A percentile compares a stretch with the other conserved stretches of the same genome.
phyloP scores from a whole-genome alignment of 2,113 vertebrate species.

The Apodemus speciosus region DNA sequence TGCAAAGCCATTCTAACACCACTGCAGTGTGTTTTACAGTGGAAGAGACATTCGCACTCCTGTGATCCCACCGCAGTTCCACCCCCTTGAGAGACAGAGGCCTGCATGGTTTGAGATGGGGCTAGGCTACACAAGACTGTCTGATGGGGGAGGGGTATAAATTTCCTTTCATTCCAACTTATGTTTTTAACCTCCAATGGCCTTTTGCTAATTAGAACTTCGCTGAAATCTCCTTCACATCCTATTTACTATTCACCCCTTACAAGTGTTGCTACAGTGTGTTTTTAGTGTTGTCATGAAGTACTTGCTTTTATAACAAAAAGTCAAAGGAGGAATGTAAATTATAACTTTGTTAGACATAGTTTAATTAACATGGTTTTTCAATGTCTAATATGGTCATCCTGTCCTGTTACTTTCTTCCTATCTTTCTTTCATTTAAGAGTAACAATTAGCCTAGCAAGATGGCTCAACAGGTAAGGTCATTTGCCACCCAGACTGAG shows the following conservation, averaged over 20 bases:
- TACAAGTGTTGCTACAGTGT: not conserved
- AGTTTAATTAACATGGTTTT: not conserved
- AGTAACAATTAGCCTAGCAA: not conserved
- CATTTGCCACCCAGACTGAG: not conserved
- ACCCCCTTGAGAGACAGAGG: not conserved
- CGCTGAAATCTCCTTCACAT: constrained; percentile 31
- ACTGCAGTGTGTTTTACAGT: not conserved
- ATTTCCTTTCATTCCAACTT: not conserved
- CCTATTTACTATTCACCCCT: constrained; percentile 39
- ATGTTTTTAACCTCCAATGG: not conserved
- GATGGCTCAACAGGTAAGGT: not conserved
- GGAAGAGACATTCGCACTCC: not conserved
- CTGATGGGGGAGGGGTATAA: not conserved
- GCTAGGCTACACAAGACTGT: not conserved
- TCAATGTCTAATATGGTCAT: constrained; percentile 17
- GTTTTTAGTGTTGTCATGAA: constrained; percentile 27
- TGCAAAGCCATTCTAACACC: not conserved
- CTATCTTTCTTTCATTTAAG: not conserved
- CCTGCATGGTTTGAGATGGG: not conserved
- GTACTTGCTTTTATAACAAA: constrained; percentile 14
- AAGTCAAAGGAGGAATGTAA: constrained; percentile 8
- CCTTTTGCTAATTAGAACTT: constrained; percentile 16
- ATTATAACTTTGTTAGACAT: constrained; percentile 15
- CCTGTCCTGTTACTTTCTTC: not conserved
- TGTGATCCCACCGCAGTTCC: too few relatives aligned